Evolutionary conservation across 2,797 vertebrate species (phyloP).

Genomic region (Danio kyathit): DNA sequence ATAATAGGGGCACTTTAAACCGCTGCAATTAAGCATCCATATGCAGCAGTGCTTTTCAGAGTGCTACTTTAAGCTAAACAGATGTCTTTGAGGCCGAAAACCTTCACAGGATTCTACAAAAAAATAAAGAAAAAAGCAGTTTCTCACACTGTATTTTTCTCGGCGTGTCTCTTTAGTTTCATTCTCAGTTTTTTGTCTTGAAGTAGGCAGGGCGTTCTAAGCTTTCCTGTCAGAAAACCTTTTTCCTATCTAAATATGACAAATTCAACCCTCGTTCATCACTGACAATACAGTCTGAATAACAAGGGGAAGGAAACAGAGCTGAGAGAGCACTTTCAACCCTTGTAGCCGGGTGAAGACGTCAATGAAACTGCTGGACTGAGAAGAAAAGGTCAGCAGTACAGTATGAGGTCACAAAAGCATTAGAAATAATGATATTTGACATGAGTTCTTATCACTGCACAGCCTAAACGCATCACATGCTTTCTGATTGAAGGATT

Average conservation of each 20-base stretch:
- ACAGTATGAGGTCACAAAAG: neutral
- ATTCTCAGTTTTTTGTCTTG: neutral
- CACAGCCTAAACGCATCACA: neutral
- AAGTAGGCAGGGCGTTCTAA: constrained; percentile 8
- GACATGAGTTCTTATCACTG: neutral
- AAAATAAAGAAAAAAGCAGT: constrained; percentile 21
- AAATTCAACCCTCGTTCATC: constrained; percentile 40
- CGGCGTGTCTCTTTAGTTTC: neutral
- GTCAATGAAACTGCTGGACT: constrained; percentile 1
- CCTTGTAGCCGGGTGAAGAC: neutral
- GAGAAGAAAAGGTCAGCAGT: neutral
- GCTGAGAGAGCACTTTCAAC: constrained; percentile 24
- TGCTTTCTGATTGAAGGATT: neutral
- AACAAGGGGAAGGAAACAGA: constrained; percentile 24
- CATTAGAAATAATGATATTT: neutral
- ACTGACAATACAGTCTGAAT: constrained; percentile 4
- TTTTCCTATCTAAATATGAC: constrained; percentile 30
- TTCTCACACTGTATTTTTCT: neutral
- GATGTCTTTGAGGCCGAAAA: constrained; percentile 36
- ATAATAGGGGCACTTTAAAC: constrained; percentile 1
- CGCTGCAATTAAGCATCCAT: constrained; percentile 25
- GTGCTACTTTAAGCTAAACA: constrained; percentile 40
- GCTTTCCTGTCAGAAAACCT: constrained; percentile 24
- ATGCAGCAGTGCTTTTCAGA: constrained; percentile 33
- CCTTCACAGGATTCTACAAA: constrained; percentile 25